phyloP scores from a whole-genome alignment of 2,797 vertebrate species.

The Phrynocephalus guinanensis region DNA sequence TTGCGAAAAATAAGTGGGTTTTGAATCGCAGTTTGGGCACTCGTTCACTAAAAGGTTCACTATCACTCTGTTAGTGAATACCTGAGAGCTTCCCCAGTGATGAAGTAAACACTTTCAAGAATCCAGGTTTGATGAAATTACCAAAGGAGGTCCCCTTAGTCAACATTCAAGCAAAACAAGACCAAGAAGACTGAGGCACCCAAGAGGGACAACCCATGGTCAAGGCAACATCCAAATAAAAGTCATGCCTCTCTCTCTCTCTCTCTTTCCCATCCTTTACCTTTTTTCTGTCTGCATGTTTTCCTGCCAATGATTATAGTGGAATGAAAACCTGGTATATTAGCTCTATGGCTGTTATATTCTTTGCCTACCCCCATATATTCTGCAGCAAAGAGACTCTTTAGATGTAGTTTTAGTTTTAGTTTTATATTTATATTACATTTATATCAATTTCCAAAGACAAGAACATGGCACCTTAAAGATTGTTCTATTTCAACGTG shows the following conservation, averaged over 20 bases:
- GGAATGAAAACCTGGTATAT: too few relatives aligned
- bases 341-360: too few relatives aligned
- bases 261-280: not conserved
- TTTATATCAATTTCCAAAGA: too few relatives aligned
- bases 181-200: not conserved
- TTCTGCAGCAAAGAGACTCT: not conserved
- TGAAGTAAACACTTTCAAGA: conserved; percentile 8
- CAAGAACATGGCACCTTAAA: too few relatives aligned
- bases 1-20: too few relatives aligned
- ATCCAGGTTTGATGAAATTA: conserved; percentile 42
- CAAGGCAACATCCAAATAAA: not conserved
- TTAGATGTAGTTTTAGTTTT: not conserved
- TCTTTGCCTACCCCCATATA: too few relatives aligned
- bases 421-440: not conserved
- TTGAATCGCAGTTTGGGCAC: too few relatives aligned
- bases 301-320: not conserved
- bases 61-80: too few relatives aligned
- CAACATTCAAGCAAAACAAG: not conserved
- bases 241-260: not conserved
- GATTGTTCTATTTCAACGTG: too few relatives aligned
- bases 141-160: conserved; percentile 27
- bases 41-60: too few relatives aligned
- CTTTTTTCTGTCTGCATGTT: not conserved
- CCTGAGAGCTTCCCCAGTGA: too few relatives aligned
- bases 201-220: not conserved